Conservation (phyloP, 2,113 vertebrate species). For the Seriola rivoliana region DNA sequence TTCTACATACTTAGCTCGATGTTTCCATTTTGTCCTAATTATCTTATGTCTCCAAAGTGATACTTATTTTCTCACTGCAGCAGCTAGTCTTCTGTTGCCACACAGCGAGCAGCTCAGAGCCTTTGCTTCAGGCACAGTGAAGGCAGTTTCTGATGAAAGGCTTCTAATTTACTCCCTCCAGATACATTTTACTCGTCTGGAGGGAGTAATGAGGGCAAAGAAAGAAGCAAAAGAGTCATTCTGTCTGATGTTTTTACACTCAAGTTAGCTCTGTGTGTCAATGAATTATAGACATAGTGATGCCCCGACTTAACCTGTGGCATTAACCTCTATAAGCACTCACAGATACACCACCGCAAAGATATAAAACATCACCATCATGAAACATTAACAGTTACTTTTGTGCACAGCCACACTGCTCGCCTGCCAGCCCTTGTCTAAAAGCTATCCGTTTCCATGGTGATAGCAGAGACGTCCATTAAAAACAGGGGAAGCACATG, state of each 20-base stretch:
- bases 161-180: not conserved
- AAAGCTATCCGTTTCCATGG: conserved; percentile 49
- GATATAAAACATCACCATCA: conserved; percentile 1
- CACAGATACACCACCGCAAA: not conserved
- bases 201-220: not conserved
- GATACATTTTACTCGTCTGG: not conserved
- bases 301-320: not conserved
- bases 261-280: not conserved
- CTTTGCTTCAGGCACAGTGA: too few relatives aligned
- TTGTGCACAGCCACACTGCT: not conserved
- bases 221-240: not conserved
- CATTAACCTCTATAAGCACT: not conserved
- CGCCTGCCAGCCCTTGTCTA: conserved; percentile 18
- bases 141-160: too few relatives aligned
- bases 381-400: not conserved
- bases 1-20: not conserved
- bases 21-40: not conserved
- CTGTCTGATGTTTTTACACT: not conserved
- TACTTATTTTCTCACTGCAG: not conserved
- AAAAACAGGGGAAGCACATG: conserved; percentile 50
- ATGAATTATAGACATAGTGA: too few relatives aligned
- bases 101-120: too few relatives aligned
- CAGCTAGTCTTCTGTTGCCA: not conserved
- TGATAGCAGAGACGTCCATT: conserved; percentile 39
- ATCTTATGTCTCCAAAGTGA: too few relatives aligned